Conservation (phyloP, 1,140 invertebrate species). For the Meteorus sp. region DNA sequence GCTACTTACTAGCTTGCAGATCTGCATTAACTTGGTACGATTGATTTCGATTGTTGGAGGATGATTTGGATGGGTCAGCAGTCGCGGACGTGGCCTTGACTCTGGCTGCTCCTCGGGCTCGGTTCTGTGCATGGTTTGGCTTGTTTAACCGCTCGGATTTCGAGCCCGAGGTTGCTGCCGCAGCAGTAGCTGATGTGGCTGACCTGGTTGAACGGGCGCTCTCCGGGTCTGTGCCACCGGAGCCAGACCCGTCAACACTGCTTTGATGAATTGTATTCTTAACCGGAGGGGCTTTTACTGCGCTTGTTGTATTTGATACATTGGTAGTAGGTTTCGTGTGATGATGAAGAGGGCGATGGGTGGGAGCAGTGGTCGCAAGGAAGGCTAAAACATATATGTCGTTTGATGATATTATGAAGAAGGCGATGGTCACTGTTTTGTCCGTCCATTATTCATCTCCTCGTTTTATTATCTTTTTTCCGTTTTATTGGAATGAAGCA, state of each 20-base stretch:
- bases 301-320: conserved; percentile 32
- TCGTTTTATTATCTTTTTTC: background rate
- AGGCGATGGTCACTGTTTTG: conserved; percentile 10
- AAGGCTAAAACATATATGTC: conserved; percentile 58
- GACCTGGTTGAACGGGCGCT: conserved; percentile 36
- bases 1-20: conserved; percentile 59
- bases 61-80: conserved; percentile 55
- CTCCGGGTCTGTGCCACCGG: conserved; percentile 18
- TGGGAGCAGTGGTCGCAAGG: conserved; percentile 58
- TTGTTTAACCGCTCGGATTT: conserved; percentile 50
- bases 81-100: conserved; percentile 34
- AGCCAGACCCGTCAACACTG: conserved; percentile 50
- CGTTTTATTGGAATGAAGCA: background rate
- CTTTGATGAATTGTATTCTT: conserved; percentile 47
- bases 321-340: conserved; percentile 47
- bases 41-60: conserved; percentile 53
- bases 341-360: conserved; percentile 59
- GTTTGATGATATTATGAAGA: conserved; percentile 35
- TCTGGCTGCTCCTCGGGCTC: conserved; percentile 35
- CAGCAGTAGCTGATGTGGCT: conserved; percentile 29
- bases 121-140: conserved; percentile 11
- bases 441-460: background rate
- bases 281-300: conserved; percentile 34
- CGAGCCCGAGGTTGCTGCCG: conserved; percentile 23
- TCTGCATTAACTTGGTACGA: conserved; percentile 44